These are phyloP conservation scores for Chamaea fasciata DNA, from an alignment of 2,113 vertebrate species.

Conservation along the genomic window DNA sequence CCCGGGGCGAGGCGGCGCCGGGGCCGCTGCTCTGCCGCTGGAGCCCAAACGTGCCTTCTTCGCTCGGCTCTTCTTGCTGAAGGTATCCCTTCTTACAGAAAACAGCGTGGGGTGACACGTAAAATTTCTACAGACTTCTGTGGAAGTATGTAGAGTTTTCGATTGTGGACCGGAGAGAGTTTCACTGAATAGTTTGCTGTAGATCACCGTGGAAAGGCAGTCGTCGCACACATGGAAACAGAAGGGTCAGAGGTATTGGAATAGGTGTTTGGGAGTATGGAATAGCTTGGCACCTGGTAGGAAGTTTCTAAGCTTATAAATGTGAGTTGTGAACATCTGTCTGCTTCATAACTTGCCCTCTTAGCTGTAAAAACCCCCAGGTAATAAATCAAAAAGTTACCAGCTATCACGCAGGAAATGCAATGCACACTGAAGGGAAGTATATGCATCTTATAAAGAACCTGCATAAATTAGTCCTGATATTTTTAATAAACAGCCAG, in stretches of 20 bases:
- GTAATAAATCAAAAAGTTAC: background rate
- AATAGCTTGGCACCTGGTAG: background rate
- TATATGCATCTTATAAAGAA: rapidly evolving
- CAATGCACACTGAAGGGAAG: rapidly evolving
- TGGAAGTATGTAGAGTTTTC: background rate
- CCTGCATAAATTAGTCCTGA: background rate
- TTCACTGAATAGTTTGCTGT: background rate
- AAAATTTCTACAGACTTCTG: background rate
- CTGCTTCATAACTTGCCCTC: background rate
- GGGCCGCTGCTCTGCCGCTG: background rate
- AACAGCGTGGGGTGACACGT: background rate
- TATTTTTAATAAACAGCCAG: background rate
- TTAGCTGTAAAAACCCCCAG: background rate
- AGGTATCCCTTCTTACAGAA: too few relatives aligned
- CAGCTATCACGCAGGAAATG: background rate
- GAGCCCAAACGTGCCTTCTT: background rate
- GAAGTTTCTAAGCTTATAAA: background rate
- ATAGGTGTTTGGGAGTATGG: too few relatives aligned
- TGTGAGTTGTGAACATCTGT: background rate
- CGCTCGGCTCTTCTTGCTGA: background rate
- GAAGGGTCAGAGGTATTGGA: too few relatives aligned
- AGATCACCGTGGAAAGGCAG: too few relatives aligned
- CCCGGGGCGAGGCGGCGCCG: background rate
- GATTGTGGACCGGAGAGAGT: too few relatives aligned
- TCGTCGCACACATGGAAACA: rapidly evolving